Base-by-base conservation (phyloP, 2,113 vertebrate species). In the Scophthalmus maximus region DNA sequence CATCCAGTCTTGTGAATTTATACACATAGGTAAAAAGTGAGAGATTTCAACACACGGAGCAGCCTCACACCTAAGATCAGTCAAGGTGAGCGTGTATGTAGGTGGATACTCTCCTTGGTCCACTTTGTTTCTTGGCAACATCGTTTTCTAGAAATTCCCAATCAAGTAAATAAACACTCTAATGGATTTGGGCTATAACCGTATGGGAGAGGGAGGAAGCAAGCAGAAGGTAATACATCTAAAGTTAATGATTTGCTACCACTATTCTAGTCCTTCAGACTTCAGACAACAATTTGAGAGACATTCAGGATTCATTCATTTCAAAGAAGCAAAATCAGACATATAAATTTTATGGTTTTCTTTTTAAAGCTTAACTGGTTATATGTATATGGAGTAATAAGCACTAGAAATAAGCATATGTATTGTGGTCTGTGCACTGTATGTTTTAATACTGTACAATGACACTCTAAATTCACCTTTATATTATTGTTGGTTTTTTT, bases 141-240 rank as follows among this genome's bases (percentile, higher is more conserved):
- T 76, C 14, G 77, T 80, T 61, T 66, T 65, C 77, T 58, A 1
- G 7, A 84, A 70, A 87, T 78, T 69, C 77, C 3, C 66, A 70
- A 62, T 74, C 85, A 80, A 90, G 88, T 87, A 85, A 85, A 86
- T 87, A 83, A 88, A 89, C 77, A 88, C 68, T 56, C 57, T 87
- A 87, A 84, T 90, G 88, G 83, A 81, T 74, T 62, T 78, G 76
- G 65, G 76, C 53, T 70, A 51, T 53, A 68, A 73, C 62, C 65
- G 55, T 14, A 49, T 30, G 65, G 25, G 23, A 49, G 75, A 15
- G 18, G 47, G 27, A 70, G 80, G 38, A 40, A 46, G 53, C 50
- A 57, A 49, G 53, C 40, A 44, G 27, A 57, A 17, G 25, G 27
- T 46, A 50, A 74, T 68, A 56, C 44, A 53, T 46, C 40, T 52